Evolutionary conservation across 2,888 invertebrate species (phyloP), one percentile per base, ranked within the genome.

Genomic region (Hydrotaea diabolus): DNA sequence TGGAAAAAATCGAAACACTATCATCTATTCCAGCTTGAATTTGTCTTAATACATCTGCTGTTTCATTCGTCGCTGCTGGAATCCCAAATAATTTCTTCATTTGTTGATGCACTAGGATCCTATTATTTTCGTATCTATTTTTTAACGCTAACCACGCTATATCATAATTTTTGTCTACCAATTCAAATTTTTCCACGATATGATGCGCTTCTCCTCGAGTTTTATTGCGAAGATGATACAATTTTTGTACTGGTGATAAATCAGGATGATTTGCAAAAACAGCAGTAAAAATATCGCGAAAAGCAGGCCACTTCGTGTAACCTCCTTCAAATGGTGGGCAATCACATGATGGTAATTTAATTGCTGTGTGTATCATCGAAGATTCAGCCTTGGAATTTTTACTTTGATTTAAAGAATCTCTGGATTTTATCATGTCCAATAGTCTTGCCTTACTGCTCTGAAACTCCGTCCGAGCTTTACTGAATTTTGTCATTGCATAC

Each of bases 171-270:
- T 26, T 36, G 23, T 73, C 64, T 9, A 46, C 59, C 17, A 80
- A 55, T 15, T 46, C 71, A 4, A 76, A 80, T 19, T 46, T n/a
- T 36, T n/a, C 31, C 13, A 80, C 71, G 9, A 71, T 71, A 49
- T 80, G 39, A 46, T 66, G 19, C 23, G 69, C 59, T 59, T 81
- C 80, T 17, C 80, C 80, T 43, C 53, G 39, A 4, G 57, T 75
- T 49, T 80, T 71, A 17, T 39, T 17, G 7, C 55, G 49, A 4
- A 77, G 55, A 13, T 76, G 55, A 26, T 66, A 76, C 19, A 76
- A 13, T 26, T 76, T 66, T 36, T 76, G 76, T 9, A 64, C 66
- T 11, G 53, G 66, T 5, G 62, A 49, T 5, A 75, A 7, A 19
- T 62, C n/a, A 5, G 64, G 62, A 31, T 74, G 31, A 15, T 75